These are phyloP conservation scores for Gortyna flavago DNA, from an alignment of 2,888 invertebrate genomes.

Conservation along the genomic window DNA sequence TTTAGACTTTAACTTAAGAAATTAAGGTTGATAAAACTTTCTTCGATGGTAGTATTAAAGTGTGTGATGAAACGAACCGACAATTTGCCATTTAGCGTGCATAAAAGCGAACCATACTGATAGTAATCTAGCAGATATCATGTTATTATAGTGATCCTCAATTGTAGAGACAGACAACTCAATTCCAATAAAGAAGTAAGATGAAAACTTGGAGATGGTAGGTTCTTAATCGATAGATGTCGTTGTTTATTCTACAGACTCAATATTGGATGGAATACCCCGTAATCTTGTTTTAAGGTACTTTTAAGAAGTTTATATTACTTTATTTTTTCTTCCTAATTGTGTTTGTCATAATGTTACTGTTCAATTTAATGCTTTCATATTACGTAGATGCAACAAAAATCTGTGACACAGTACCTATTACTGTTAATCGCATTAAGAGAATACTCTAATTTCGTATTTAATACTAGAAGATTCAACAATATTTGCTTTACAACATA, in stretches of 20 bases:
- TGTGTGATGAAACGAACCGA: conserved; percentile 80
- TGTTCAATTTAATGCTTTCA: not conserved
- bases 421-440: too few relatives aligned
- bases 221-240: conserved; percentile 27
- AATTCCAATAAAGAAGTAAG: conserved; percentile 1
- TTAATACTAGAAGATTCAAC: not conserved
- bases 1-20: conserved; percentile 66
- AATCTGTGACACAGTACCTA: too few relatives aligned
- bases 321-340: not conserved
- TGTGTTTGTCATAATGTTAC: accelerated
- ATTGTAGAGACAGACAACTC: conserved; percentile 77
- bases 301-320: not conserved
- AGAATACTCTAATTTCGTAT: not conserved
- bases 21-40: conserved; percentile 68
- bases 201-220: not conserved
- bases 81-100: conserved; percentile 88
- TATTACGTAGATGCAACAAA: not conserved
- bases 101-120: conserved; percentile 83
- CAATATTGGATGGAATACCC: not conserved
- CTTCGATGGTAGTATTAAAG: conserved; percentile 69
- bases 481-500: not conserved
- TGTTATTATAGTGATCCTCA: conserved; percentile 80
- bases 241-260: conserved; percentile 13
- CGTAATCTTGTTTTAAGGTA: not conserved
- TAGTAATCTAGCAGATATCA: conserved; percentile 84